phyloP scores from a whole-genome alignment of 2,888 invertebrate species.

The Lasioglossum malachurum region DNA sequence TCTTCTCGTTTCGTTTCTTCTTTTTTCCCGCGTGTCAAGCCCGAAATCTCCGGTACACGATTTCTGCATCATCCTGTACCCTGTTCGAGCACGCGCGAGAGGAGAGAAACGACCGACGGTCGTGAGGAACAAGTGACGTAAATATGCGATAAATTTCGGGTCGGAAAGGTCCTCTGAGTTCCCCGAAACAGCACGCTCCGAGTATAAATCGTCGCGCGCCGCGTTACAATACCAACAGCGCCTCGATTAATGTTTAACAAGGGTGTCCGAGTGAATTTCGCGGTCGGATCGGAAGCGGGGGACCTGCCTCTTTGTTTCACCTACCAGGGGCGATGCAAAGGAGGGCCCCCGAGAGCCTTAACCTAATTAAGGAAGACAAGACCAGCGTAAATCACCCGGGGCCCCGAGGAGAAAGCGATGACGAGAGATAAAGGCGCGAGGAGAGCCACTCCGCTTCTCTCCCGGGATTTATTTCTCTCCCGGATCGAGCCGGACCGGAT shows the following conservation, averaged over 20 bases:
- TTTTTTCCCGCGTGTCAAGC: background rate
- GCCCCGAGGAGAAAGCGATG: constrained; percentile 72
- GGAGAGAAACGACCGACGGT: constrained; percentile 24
- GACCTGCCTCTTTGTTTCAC: constrained; percentile 6
- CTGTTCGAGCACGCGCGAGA: constrained; percentile 2
- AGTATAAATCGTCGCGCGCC: constrained; percentile 45
- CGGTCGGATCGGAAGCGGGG: constrained; percentile 54
- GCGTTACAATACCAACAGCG: constrained; percentile 47
- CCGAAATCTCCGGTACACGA: background rate
- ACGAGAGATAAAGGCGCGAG: constrained; percentile 71
- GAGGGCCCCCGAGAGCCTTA: constrained; percentile 62
- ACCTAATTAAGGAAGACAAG: constrained; percentile 79
- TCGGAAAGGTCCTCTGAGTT: background rate
- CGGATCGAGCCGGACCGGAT: background rate
- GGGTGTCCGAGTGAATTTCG: constrained; percentile 57
- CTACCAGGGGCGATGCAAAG: constrained; percentile 16
- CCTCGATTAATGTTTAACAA: constrained; percentile 53
- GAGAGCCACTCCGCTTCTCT: constrained; percentile 45
- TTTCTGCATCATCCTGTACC: constrained; percentile 19
- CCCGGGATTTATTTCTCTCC: constrained; percentile 56
- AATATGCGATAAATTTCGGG: constrained; percentile 52
- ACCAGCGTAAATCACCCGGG: constrained; percentile 73
- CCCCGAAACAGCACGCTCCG: constrained; percentile 8
- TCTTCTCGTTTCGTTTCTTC: background rate
- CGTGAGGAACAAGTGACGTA: constrained; percentile 40